Evolutionary conservation across 1,140 invertebrate species (phyloP), one percentile per base, ranked within the genome.

Genomic region (Tachypleus tridentatus): DNA sequence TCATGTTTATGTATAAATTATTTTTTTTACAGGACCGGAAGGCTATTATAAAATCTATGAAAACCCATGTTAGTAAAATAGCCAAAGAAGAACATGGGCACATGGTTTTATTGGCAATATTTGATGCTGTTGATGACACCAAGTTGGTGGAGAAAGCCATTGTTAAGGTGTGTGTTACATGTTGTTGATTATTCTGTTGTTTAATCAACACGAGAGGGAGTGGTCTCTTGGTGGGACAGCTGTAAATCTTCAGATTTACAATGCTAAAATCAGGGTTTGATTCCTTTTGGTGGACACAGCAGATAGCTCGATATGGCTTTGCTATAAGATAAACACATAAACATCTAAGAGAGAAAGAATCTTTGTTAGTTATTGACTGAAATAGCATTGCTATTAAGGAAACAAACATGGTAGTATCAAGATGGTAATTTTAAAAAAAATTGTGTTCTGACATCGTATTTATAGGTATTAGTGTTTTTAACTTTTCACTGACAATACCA

Each of bases 51-150:
- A 84, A 84, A 73, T 76, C 74, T 57, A 81, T 98, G 4, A 95
- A 96, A 76, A 87, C 87, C 58, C 85, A 93, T 76, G 80, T 93
- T 4, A 78, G 85, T 8, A 85, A 89, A 67, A 82, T 95, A 7
- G 85, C 86, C 47, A 84, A 82, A 52, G 92, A 95, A 68, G 90
- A 97, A 76, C 84, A 91, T 72, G 92, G 91, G 0, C 87, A 93
- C 74, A 76, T 89, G 29, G 83, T 91, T 6, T 75, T 97, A 51
- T 78, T 96, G 63, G 84, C 89, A 1, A 80, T 97, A 58, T 85
- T 97, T 68, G 93, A 97, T 74, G 82, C 83, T n/a, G 85, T 94
- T 2, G 95, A 98, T 77, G 93, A 98, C 72, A 97, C 93, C 3
- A 86, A 91, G 59, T 77, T 97, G 1, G 80, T 96, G 47, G 87